Evolutionary conservation across 1,140 invertebrate species (phyloP).

Genomic region (Fopius arisanus): DNA sequence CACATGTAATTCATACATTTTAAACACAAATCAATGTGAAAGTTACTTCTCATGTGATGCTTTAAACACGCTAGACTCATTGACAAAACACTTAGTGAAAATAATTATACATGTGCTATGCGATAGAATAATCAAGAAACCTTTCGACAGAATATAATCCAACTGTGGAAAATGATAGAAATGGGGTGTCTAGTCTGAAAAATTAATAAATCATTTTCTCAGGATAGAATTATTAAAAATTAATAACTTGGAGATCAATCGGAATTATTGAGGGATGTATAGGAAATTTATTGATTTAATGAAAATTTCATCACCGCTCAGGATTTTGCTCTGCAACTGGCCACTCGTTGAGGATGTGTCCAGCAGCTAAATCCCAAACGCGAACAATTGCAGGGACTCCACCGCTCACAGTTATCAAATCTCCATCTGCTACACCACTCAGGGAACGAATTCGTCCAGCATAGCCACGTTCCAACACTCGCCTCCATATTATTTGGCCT

Average conservation of each 20-base stretch:
- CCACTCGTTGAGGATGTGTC: slow-evolving; percentile 69
- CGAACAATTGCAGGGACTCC: slow-evolving; percentile 76
- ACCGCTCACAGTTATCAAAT: slow-evolving; percentile 78
- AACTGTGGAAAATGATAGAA: slow-evolving; percentile 61
- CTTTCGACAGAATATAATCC: slow-evolving; percentile 59
- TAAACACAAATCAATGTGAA: not conserved
- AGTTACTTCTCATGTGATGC: not conserved
- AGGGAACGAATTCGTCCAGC: slow-evolving; percentile 59
- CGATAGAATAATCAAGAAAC: slow-evolving; percentile 43
- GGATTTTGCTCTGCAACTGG: slow-evolving; percentile 59
- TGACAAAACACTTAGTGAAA: slow-evolving; percentile 15
- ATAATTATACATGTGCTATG: slow-evolving; percentile 34
- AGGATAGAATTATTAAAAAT: slow-evolving; percentile 11
- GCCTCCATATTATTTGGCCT: slow-evolving; percentile 83
- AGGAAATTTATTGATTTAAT: not conserved
- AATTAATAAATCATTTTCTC: slow-evolving; percentile 42
- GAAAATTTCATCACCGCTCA: slow-evolving; percentile 51
- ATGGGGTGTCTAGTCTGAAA: slow-evolving; percentile 60
- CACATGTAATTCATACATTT: slow-evolving; percentile 14
- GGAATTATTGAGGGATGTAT: slow-evolving; percentile 23
- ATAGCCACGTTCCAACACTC: slow-evolving; percentile 75
- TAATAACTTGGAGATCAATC: slow-evolving; percentile 13
- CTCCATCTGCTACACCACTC: slow-evolving; percentile 69
- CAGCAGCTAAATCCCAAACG: slow-evolving; percentile 79
- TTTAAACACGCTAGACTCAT: not conserved